Conservation (phyloP, 2,797 vertebrate species). For the Cossypha caffra region DNA sequence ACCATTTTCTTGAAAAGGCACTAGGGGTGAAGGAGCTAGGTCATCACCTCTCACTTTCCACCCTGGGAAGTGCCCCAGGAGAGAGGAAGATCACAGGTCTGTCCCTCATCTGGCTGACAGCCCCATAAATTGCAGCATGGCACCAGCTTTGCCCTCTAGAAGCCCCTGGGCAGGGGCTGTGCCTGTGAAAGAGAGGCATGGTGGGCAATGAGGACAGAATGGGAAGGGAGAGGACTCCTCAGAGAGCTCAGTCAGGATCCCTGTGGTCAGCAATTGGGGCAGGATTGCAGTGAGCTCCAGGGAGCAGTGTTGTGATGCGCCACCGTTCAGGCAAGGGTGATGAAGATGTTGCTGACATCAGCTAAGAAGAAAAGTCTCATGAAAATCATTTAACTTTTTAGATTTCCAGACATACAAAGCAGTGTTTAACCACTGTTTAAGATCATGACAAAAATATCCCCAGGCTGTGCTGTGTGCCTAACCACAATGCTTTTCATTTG, state of each 20-base stretch:
- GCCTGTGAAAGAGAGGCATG: background rate
- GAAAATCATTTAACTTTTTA: background rate
- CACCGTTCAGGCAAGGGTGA: background rate
- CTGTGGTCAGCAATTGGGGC: background rate
- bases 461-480: background rate
- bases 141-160: background rate
- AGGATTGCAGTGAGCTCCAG: background rate
- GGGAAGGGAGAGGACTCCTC: background rate
- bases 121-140: background rate
- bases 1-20: background rate
- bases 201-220: background rate
- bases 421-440: conserved; percentile 1
- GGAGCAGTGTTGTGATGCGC: background rate
- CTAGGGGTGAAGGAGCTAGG: background rate
- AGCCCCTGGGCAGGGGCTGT: background rate
- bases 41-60: background rate
- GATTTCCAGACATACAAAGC: background rate
- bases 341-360: background rate
- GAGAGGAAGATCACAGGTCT: background rate
- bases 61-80: background rate
- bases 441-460: conserved; percentile 12
- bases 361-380: background rate
- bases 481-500: background rate
- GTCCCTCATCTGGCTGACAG: background rate
- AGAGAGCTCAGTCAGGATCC: background rate